Evolutionary conservation across 2,113 vertebrate genomes (phyloP), one percentile per base, ranked within the genome.

Genomic region (Syngnathus scovelli): DNA sequence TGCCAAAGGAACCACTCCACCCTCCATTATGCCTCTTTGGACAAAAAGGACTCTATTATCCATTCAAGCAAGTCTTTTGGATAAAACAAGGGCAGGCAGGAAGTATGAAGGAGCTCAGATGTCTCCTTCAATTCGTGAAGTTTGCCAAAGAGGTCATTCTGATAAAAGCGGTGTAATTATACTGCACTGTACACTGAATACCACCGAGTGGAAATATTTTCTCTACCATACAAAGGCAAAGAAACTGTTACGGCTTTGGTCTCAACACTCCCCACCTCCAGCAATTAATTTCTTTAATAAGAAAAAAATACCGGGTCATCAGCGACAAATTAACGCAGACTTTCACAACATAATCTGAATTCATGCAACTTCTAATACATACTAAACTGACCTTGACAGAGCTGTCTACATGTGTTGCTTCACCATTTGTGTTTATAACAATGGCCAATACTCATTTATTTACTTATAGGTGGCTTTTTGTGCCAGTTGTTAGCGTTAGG

Each of bases 11-110:
- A 90, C 89, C 92, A 64, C 88, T 87, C 85, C 86, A 84, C 84
- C 80, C 83, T 85, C 86, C 85, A 89, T 90, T 89, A 90, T 89
- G 70, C 70, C 71, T 86, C 77, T 6, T 82, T 77, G 90, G 88
- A 92, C 84, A 90, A 90, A 84, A 89, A 88, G 87, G 90, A 84
- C 81, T 63, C 83, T 79, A 88, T 92, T 90, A 89, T 86, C 85
- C 85, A 80, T 88, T 80, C 86, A 69, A 82, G 72, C 72, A 84
- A 82, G 76, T 75, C 77, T 83, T 80, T 80, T 85, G 54, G 83
- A 85, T 83, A 87, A 89, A 85, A 85, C 83, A 83, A 85, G 79
- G 77, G 70, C 83, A 78, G 86, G 86, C 84, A 85, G 87, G 82
- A 86, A 86, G 83, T 83, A 80, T 83, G 79, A 76, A 79, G 58